phyloP scores from a whole-genome alignment of 1,140 invertebrate genomes.

The Nymphalis io region DNA sequence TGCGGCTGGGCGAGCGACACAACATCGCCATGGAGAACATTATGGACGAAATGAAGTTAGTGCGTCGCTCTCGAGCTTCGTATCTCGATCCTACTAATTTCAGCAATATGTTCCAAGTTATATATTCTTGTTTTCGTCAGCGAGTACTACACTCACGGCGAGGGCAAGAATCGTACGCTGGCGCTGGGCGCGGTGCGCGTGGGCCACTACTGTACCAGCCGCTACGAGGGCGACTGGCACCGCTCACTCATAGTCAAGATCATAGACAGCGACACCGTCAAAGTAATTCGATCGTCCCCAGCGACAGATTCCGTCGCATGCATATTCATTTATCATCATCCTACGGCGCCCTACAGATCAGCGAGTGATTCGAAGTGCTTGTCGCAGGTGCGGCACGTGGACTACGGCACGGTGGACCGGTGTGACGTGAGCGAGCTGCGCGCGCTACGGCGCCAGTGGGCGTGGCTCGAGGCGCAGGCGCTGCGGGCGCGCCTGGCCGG shows the following conservation, averaged over 20 bases:
- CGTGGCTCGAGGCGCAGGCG: constrained; percentile 50
- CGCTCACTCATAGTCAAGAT: constrained; percentile 62
- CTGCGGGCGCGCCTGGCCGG: constrained; percentile 43
- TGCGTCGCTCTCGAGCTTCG: background rate
- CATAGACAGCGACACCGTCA: constrained; percentile 60
- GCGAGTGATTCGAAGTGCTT: no score
- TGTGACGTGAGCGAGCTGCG: constrained; percentile 37
- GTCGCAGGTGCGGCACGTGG: constrained; percentile 48
- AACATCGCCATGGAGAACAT: constrained; percentile 60
- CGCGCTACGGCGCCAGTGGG: constrained; percentile 52
- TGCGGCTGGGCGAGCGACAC: constrained; percentile 54
- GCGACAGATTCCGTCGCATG: background rate
- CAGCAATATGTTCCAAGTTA: no score
- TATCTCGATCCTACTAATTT: background rate
- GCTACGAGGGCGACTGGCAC: constrained; percentile 66
- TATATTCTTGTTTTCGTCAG: constrained; percentile 38
- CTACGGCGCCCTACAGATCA: no score
- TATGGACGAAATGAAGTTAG: constrained; percentile 73
- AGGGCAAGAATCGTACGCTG: constrained; percentile 45
- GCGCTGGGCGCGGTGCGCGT: constrained; percentile 55
- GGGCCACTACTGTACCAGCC: constrained; percentile 59
- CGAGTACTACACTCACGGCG: constrained; percentile 49
- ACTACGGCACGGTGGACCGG: constrained; percentile 67
- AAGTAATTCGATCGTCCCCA: constrained; percentile 40
- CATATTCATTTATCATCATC: no score